Evolutionary conservation across 2,888 invertebrate species (phyloP), one percentile per base, ranked within the genome.

Genomic region (Epistrophella euchroma): DNA sequence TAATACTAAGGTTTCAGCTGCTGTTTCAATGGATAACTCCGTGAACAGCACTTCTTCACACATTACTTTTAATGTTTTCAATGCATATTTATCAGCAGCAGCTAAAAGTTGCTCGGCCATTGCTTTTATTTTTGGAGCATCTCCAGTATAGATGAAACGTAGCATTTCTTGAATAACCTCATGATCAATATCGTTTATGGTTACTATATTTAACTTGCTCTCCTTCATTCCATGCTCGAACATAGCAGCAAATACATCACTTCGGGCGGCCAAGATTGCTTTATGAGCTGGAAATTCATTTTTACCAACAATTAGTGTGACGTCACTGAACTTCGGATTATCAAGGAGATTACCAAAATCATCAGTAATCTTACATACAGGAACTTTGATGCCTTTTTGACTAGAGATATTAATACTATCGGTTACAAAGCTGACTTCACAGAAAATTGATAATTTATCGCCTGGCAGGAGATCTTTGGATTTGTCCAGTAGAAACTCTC

Each of bases 381-480:
- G 17, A 17, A 45, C 4, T 10, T 45, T 7, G 7, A 45, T n/a
- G 37, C 13, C 11, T 4, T 40, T 40, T 40, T 15, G 15, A 15
- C 99, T 99, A 90, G 98, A 98, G 91, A 99, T 98, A 94, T 99
- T 99, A 90, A 99, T 98, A 93, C 98, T 98, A 93, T 99, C 99
- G 79, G 99, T 99, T 62, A 99, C 99, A 55, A 99, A 99, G 92
- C 97, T 97, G 89, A 97, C 98, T 95, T 99, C 99, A 94, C 99
- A 99, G 94, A 98, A 99, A 94, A 99, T 98, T 92, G 99, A 99
- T 92, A 99, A 94, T 94, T 99, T 98, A 93, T 99, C 99, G 93
- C 99, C 99, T 19, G 99, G 99, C 90, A 99, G 94, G 56, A 99
- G 95, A 89, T 99, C 99, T 93, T 99, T 99, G 83, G 98, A 97